phyloP scores from a whole-genome alignment of 2,888 invertebrate genomes.

The Daptonema setosum region DNA sequence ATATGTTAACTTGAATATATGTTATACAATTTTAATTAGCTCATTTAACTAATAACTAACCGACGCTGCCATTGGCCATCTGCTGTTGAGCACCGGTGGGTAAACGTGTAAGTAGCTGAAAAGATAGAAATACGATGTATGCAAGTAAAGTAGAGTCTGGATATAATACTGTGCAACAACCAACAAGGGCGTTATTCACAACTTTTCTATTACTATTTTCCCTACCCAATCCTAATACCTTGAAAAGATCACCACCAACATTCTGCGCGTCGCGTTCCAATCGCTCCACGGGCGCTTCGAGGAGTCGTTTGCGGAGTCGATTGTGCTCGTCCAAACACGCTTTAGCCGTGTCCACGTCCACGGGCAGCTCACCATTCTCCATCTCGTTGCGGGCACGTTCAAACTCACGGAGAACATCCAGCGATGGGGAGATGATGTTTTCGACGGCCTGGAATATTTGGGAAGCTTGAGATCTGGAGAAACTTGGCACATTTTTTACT shows the following conservation, averaged over 20 bases:
- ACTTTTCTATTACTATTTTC: background rate
- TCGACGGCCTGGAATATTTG: constrained; percentile 49
- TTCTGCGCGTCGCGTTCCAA: constrained; percentile 64
- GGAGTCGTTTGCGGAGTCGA: constrained; percentile 74
- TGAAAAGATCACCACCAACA: constrained; percentile 23
- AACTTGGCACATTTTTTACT: no score
- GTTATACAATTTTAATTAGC: no score
- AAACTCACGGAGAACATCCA: constrained; percentile 68
- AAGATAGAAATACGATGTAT: no score
- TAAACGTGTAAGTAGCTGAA: no score
- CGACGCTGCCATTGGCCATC: no score
- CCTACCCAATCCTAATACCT: background rate
- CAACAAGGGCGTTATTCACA: no score
- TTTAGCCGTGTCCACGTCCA: constrained; percentile 74
- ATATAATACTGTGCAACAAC: no score
- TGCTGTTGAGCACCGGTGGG: no score
- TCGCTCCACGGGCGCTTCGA: constrained; percentile 77
- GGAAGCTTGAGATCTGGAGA: background rate
- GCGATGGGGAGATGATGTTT: constrained; percentile 83
- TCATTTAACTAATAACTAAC: no score
- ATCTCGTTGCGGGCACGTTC: constrained; percentile 81
- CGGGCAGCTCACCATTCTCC: constrained; percentile 73
- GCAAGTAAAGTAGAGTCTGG: no score
- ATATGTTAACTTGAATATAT: no score
- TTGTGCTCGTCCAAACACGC: constrained; percentile 75